Evolutionary conservation across 2,113 vertebrate species (phyloP).

Genomic region (Mirounga angustirostris): DNA sequence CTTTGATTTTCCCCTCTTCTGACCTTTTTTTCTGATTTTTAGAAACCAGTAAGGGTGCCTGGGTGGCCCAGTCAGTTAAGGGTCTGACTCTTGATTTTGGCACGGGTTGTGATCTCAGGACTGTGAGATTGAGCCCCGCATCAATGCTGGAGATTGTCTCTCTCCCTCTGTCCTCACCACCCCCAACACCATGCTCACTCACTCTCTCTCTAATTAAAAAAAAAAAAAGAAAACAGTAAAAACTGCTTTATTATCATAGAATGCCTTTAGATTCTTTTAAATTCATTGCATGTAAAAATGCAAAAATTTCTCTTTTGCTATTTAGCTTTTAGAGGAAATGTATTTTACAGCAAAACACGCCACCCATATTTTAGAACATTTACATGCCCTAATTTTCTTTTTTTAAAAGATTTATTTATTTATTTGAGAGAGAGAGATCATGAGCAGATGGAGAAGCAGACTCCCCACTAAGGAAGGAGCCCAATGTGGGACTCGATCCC

Average conservation of each 20-base stretch:
- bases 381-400: background rate
- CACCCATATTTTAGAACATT: background rate
- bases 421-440: too few species aligned
- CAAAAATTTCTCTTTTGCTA: background rate
- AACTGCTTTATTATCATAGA: background rate
- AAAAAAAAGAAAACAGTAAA: slow-evolving; percentile 15
- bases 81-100: background rate
- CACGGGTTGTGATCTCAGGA: background rate
- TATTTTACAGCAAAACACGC: background rate
- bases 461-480: too few species aligned
- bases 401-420: background rate
- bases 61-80: background rate
- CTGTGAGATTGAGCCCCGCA: background rate
- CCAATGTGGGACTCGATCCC: too few species aligned
- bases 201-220: background rate
- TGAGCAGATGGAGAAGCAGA: too few species aligned
- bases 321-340: background rate
- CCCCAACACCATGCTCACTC: background rate
- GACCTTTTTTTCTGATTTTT: background rate
- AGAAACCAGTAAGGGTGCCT: background rate
- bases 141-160: background rate
- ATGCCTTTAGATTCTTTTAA: background rate
- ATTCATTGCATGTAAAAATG: background rate
- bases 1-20: background rate
- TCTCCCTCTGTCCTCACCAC: background rate